Base-by-base conservation (phyloP, 2,888 invertebrate genomes). In the Nematopogon swammerdamellus region DNA sequence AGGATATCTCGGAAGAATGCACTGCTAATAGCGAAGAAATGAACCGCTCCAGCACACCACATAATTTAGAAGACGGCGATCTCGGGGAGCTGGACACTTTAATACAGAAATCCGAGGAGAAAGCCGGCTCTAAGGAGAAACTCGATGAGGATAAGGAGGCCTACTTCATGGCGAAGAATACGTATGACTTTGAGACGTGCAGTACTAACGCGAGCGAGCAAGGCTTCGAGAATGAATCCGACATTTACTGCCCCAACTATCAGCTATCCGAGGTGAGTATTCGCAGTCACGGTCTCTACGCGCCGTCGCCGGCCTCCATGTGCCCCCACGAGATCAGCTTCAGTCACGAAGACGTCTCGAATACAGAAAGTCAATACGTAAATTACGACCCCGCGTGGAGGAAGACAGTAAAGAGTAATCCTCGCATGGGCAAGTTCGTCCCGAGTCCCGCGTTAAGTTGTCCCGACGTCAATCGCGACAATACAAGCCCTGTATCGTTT, bases 261-360 rank as follows among this genome's bases (percentile, higher is more conserved):
- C 85, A 85, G 63, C 80, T 85, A 70, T 85, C 85, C 0, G 85
- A 85, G 68, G 81, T 85, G 0, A 85, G 85, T 58, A 85, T 85
- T 57, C 70, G 84, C 43, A 85, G 85, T 59, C 85, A 85, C 57
- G 85, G 84, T 0, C 55, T 85, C 17, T 85, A 85, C 63, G 84
- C 85, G 0, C 85, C 85, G 1, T 84, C 84, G 42, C 82, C 83
- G 0, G 72, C 80, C 0, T 77, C 79, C 0, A 76, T 80, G 72
- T 77, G 80, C 51, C 80, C 76, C 0, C 74, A 79, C 55, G 80
- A 80, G 53, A 73, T 80, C 20, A 75, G 79, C 52, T 77, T 80
- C 50, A 80, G 80, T 53, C 75, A 71, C 54, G 79, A 79, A 53
- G 80, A 80, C 53, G 77, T 81, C 0, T 79, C 77, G 0, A 71